Conservation (phyloP, 1,140 invertebrate genomes). For the Magallana ariakensis region DNA sequence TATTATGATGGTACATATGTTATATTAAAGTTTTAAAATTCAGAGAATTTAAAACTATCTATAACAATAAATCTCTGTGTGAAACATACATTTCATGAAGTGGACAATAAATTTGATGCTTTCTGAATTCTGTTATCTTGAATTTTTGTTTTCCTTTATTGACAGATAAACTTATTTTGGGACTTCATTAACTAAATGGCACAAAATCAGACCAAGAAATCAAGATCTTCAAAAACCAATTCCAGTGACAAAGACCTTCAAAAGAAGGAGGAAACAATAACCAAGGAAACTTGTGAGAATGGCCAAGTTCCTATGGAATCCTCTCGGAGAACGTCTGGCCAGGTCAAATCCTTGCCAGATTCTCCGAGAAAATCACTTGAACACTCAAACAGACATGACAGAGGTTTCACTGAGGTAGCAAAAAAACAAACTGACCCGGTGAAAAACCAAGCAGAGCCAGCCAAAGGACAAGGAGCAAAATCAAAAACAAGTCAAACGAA, state of each 20-base stretch:
- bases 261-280: background rate
- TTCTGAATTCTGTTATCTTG: too few relatives aligned
- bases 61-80: too few relatives aligned
- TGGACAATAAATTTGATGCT: too few relatives aligned
- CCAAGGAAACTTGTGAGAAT: background rate
- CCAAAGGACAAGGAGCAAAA: slow-evolving; percentile 13
- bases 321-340: background rate
- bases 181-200: background rate
- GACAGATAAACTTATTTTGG: too few relatives aligned
- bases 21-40: too few relatives aligned
- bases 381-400: background rate
- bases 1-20: too few relatives aligned
- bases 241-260: background rate
- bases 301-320: background rate
- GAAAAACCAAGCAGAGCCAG: background rate
- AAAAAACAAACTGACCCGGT: slow-evolving; percentile 3
- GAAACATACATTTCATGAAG: too few relatives aligned
- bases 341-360: background rate
- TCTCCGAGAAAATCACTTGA: background rate
- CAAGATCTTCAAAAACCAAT: background rate
- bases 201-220: slow-evolving; percentile 7
- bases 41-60: too few relatives aligned
- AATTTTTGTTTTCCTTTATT: too few relatives aligned
- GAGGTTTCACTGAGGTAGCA: background rate
- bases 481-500: background rate